Base-by-base conservation (phyloP, 2,888 invertebrate genomes). In the Nemoura dubitans region DNA sequence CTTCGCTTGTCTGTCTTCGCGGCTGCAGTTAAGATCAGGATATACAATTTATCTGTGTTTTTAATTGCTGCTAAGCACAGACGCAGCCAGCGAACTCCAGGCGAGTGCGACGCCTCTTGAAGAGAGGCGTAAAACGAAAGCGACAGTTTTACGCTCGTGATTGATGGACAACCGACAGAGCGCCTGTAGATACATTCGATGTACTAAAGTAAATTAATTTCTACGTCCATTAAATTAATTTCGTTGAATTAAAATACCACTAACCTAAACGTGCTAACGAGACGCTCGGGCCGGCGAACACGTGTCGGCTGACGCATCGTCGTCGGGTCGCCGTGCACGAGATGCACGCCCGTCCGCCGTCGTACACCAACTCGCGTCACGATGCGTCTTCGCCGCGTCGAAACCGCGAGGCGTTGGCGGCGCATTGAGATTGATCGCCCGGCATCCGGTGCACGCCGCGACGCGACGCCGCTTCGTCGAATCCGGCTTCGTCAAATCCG, bases 41-140 rank as follows among this genome's bases (percentile, higher is more conserved):
- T 26, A 26, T 80, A 27, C 28, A 81, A 81, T 81, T 81, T 28
- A 81, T 27, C 16, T 5, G 14, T 21, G 81, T n/a, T 81, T 81
- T 81, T 81, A 81, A 81, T 81, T 81, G 81, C 81, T 81, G n/a
- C 30, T 81, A 81, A 81, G 81, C 81, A 30, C 81, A n/a, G 21
- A 81, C 28, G 29, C 78, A 29, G 30, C 28, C 5, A 78, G 27
- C 28, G 26, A n/a, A n/a, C 28, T 30, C 28, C 30, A 5, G 6
- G 10, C 26, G 26, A 5, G 27, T 14, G 25, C 59, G 59, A 59
- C 59, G 59, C 59, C 59, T 59, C 16, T 21, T 21, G 21, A 21
- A 59, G 78, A 78, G 28, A 10, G 81, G 81, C 30, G 29, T 30
- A 30, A 81, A 81, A 21, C 28, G 28, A 29, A n/a, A 10, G 81